phyloP scores from a whole-genome alignment of 2,888 invertebrate species.

The Cryptus armator region DNA sequence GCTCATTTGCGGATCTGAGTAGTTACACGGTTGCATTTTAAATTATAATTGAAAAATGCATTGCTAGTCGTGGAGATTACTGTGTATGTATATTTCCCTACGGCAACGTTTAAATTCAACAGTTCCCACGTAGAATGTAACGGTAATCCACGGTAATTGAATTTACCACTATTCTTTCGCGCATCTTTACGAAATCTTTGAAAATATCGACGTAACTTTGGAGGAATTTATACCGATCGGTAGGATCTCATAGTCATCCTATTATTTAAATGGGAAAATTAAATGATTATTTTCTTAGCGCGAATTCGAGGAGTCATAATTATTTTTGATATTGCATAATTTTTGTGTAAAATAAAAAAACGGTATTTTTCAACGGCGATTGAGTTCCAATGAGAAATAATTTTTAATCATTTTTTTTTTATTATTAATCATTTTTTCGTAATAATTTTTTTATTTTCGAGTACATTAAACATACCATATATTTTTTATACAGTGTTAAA shows the following conservation, averaged over 20 bases:
- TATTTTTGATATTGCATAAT: not conserved
- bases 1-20: slow-evolving; percentile 1
- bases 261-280: not conserved
- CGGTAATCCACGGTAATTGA: not conserved
- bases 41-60: not conserved
- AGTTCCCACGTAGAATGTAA: not conserved
- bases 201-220: not conserved
- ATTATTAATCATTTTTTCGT: no score
- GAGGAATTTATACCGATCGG: not conserved
- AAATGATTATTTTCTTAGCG: not conserved
- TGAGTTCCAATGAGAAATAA: no score
- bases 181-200: not conserved
- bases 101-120: not conserved
- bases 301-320: not conserved
- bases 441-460: no score
- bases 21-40: not conserved
- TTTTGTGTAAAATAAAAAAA: no score
- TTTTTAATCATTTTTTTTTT: no score
- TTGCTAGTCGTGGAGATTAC: not conserved
- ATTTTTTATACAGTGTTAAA: no score
- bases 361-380: no score
- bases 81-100: not conserved
- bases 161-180: not conserved
- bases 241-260: not conserved
- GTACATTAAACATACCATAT: no score